phyloP scores from a whole-genome alignment of 2,888 invertebrate genomes.

The Neria commutata region DNA sequence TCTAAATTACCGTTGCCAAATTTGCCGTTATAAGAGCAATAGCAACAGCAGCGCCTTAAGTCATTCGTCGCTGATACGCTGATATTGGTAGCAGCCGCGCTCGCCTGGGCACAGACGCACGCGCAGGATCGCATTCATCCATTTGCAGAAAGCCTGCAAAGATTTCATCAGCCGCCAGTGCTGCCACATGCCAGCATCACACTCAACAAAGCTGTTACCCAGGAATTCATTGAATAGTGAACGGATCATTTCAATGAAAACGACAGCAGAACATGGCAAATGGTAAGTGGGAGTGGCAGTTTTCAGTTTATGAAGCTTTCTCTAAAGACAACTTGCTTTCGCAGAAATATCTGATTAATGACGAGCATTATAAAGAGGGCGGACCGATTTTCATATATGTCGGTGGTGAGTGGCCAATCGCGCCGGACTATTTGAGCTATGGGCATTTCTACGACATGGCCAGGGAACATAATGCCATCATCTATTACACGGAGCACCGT shows the following conservation, averaged over 20 bases:
- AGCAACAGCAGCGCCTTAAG: no score
- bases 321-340: conserved; percentile 15
- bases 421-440: conserved; percentile 64
- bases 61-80: no score
- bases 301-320: no score
- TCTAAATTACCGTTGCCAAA: no score
- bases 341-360: conserved; percentile 65
- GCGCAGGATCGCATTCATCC: no score
- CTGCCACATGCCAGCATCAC: no score
- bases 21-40: no score
- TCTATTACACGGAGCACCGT: conserved; percentile 80
- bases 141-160: no score
- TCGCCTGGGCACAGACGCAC: no score
- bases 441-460: conserved; percentile 72
- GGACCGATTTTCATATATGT: conserved; percentile 71
- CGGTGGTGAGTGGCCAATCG: conserved; percentile 74
- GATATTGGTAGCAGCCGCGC: no score
- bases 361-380: conserved; percentile 60
- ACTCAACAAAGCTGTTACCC: conserved; percentile 30
- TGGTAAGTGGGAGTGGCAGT: conserved; percentile 58
- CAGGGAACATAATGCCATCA: conserved; percentile 65
- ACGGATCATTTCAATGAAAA: conserved; percentile 68
- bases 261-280: conserved; percentile 65
- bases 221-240: conserved; percentile 65
- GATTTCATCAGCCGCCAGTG: no score